Base-by-base conservation (phyloP, 2,113 vertebrate genomes). In the Tichodroma muraria region DNA sequence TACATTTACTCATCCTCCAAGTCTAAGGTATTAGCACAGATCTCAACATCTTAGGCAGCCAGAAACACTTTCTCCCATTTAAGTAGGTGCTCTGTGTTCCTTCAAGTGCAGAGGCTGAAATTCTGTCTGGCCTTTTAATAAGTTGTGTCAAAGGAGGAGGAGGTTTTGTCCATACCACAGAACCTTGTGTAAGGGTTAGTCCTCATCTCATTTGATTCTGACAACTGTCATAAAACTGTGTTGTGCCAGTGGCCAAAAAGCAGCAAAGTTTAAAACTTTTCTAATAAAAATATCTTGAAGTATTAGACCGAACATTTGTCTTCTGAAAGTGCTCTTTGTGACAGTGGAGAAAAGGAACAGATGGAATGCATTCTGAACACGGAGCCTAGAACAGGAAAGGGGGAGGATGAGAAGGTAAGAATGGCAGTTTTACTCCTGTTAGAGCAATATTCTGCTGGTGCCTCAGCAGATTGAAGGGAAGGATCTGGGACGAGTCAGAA, bases 21-120 rank as follows among this genome's bases (percentile, higher is more conserved):
- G 60, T 73, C 72, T 45, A 89, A 70, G n/a, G 64, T 70, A 61
- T 65, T 61, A 93, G 77, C 45, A 53, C 16, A 94, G 54, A 57
- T 80, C 84, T 86, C 54, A 2, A 50, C 15, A 30, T 70, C 45
- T 77, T 8, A n/a, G 64, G 59, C 54, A 86, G 77, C 45, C 84
- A 95, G 85, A 84, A 89, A 57, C 69, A 83, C 80, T 65, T 90
- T 89, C 80, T 88, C 66, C 68, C 49, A 47, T 80, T 93, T 87
- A 85, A 89, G 75, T 40, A 68, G 70, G 31, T 76, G 84, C 45
- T 89, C 78, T 94, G 65, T 37, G 49, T 87, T 96, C 44, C 61
- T 91, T 95, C 81, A 95, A 89, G 49, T 4, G 14, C 61, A 57
- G 30, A 31, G 53, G 63, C 53, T 89, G 87, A 87, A 95, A 82